These are phyloP conservation scores for Barypeithes pellucidus DNA, from an alignment of 2,888 invertebrate genomes.

Conservation along the genomic window DNA sequence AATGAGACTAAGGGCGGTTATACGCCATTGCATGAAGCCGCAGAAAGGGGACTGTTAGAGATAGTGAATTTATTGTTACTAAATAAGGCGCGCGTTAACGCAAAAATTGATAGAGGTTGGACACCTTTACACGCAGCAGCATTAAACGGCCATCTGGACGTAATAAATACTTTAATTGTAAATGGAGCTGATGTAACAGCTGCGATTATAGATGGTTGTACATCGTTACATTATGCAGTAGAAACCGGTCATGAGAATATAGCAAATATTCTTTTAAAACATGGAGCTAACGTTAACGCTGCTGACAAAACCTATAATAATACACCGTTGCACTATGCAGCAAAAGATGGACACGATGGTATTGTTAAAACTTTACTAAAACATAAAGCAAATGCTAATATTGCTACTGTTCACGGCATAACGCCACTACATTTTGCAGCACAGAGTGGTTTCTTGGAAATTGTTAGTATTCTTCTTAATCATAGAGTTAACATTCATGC, in stretches of 20 bases:
- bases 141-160: conserved; percentile 17
- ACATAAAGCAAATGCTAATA: background rate
- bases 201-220: conserved; percentile 25
- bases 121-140: conserved; percentile 40
- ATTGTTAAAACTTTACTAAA: conserved; percentile 1
- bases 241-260: conserved; percentile 41
- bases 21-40: conserved; percentile 72
- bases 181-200: conserved; percentile 34
- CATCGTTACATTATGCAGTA: conserved; percentile 11
- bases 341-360: background rate
- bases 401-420: conserved; percentile 7
- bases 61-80: conserved; percentile 63
- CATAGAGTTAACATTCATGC: conserved; percentile 30
- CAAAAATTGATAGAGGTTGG: conserved; percentile 56
- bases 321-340: conserved; percentile 10
- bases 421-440: conserved; percentile 48
- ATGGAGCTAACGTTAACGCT: conserved; percentile 47
- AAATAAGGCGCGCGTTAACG: conserved; percentile 71
- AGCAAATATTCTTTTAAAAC: conserved; percentile 37
- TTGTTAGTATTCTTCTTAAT: conserved; percentile 2
- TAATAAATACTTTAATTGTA: conserved; percentile 25
- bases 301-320: background rate
- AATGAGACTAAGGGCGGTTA: no score
- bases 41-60: conserved; percentile 70
- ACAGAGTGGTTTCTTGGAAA: conserved; percentile 4